A percentile compares a stretch with the other conserved stretches of the same genome.
These are phyloP conservation scores for Helogale parvula DNA, from an alignment of 2,113 vertebrate species.

Conservation along the genomic window DNA sequence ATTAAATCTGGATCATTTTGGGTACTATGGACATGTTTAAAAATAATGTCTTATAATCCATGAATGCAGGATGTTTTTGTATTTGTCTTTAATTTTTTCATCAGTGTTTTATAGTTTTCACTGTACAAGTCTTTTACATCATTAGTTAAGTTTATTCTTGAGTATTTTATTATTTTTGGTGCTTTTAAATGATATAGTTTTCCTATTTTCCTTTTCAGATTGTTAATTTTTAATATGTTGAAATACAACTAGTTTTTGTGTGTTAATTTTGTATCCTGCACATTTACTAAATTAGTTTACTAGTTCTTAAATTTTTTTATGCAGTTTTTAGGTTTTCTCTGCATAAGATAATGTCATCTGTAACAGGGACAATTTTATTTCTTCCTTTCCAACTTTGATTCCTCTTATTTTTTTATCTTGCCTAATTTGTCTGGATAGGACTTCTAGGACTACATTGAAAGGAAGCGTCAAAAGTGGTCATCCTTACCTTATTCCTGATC, in stretches of 20 bases:
- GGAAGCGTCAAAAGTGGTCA: neutral
- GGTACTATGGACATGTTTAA: neutral
- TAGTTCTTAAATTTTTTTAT: neutral
- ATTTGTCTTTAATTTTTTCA: neutral
- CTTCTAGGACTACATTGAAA: neutral
- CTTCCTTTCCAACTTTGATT: neutral
- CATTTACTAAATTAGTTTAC: neutral
- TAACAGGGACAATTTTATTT: neutral
- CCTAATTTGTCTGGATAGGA: neutral
- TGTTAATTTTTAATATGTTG: neutral
- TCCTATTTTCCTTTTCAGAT: neutral
- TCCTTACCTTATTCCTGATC: neutral
- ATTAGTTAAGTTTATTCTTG: neutral
- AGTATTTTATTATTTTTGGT: neutral
- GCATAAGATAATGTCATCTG: neutral
- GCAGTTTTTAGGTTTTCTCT: neutral
- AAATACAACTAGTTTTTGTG: neutral
- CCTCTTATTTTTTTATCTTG: neutral
- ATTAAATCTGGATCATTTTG: neutral
- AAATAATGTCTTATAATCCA: neutral
- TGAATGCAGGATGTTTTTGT: neutral
- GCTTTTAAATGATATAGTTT: neutral
- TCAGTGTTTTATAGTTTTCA: neutral
- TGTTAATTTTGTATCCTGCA: neutral
- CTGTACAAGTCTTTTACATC: neutral